Evolutionary conservation across 2,797 vertebrate species (phyloP), one percentile per base, ranked within the genome.

Genomic region (Enteromius unitaeniatus): DNA sequence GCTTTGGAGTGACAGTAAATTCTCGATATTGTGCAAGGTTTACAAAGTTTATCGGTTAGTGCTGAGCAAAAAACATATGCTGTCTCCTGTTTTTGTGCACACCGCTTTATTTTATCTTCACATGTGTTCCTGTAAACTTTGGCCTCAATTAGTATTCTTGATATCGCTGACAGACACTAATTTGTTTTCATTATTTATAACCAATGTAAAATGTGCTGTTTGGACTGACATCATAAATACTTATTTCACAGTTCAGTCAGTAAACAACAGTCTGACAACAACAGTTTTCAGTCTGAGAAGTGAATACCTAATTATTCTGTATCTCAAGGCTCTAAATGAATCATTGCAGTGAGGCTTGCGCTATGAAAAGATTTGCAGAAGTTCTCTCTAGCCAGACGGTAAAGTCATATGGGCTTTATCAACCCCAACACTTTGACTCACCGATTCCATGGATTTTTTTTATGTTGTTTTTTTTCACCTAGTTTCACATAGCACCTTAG

Each of bases 331-430:
- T 34, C 60, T 15, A 47, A 55, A 60, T 78, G 67, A 84, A 84
- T 78, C 53, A 78, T 78, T 26, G 7, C 31, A 72, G 53, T 42
- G 53, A 69, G 42, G 53, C 6, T 9, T 60, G 64, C 14, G 0
- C 64, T 86, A 88, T 87, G 83, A 86, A 88, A 86, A 86, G 86
- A 87, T 84, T 87, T 88, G 86, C 88, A 89, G 88, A 89, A 89
- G 72, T 64, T 74, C 70, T 8, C 62, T 78, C 23, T 31, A 47
- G 78, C 65, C 86, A 87, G 86, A 88, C 88, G 15, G 67, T 37
- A 65, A 26, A 87, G 79, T 87, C 88, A 87, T 78, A 34, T 58
- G 23, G 65, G 47, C 3, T 53, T 79, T 40, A 67, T 40, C 37
- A 60, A 40, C 75, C 79, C 64, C 85, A 86, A 67, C 31, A 40